Percentiles rank a stretch among this genome's conserved stretches.
These are phyloP conservation scores for Protosalanx chinensis DNA, from an alignment of 2,797 vertebrate species.

Conservation along the genomic window DNA sequence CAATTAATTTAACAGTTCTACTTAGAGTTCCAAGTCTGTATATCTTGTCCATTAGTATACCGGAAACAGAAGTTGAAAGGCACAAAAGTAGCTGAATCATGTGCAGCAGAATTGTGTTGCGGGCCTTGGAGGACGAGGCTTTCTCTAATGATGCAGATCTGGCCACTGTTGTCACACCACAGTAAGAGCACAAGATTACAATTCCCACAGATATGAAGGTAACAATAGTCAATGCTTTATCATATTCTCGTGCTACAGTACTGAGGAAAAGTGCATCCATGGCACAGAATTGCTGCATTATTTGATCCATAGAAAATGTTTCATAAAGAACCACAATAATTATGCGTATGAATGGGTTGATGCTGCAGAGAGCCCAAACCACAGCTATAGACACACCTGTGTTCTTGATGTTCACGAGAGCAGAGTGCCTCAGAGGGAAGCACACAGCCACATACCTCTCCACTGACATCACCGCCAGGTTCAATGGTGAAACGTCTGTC, in stretches of 20 bases:
- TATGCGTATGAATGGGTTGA: background rate
- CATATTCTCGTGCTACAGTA: background rate
- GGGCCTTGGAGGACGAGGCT: constrained; percentile 28
- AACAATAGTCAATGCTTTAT: constrained; percentile 24
- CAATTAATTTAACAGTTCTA: too few species aligned
- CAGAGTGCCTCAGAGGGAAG: constrained; percentile 54
- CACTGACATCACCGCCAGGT: constrained; percentile 58
- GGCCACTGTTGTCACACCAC: constrained; percentile 40
- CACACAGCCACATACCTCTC: constrained; percentile 63
- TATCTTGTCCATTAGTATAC: constrained; percentile 35
- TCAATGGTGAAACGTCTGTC: constrained; percentile 50
- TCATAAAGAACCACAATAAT: constrained; percentile 6
- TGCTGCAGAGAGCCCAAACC: constrained; percentile 39
- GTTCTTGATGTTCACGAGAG: background rate
- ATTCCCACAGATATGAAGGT: constrained; percentile 44
- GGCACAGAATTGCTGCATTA: constrained; percentile 2
- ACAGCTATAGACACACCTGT: constrained; percentile 22
- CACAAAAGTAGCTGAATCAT: constrained; percentile 55
- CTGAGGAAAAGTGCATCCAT: constrained; percentile 20
- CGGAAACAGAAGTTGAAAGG: constrained; percentile 40
- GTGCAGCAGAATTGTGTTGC: constrained; percentile 56
- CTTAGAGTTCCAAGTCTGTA: background rate
- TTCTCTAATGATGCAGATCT: constrained; percentile 27
- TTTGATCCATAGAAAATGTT: background rate
- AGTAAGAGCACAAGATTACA: constrained; percentile 51